phyloP scores from a whole-genome alignment of 1,140 invertebrate genomes.

The Chionoecetes opilio region DNA sequence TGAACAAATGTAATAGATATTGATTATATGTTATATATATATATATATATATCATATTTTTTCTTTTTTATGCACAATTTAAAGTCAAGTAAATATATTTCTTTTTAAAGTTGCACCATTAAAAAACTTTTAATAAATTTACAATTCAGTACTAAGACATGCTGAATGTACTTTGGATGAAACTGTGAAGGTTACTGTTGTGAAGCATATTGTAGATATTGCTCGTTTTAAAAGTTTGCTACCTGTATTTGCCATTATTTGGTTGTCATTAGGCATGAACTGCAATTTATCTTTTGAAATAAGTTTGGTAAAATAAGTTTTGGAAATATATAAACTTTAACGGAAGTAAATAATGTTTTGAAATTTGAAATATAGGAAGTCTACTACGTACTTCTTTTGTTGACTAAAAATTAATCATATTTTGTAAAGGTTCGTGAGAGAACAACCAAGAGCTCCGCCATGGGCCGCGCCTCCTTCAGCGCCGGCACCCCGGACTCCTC shows the following conservation, averaged over 20 bases:
- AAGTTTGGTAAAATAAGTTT: neutral
- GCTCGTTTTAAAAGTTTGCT: slow-evolving; percentile 1
- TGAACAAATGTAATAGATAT: too few species aligned
- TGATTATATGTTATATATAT: too few species aligned
- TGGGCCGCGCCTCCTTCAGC: slow-evolving; percentile 85
- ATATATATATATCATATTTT: too few species aligned
- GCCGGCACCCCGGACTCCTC: slow-evolving; percentile 79
- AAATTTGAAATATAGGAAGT: neutral
- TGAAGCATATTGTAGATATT: slow-evolving; percentile 16
- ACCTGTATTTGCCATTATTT: slow-evolving; percentile 2
- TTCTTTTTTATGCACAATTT: too few species aligned
- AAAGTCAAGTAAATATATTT: too few species aligned
- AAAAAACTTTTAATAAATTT: neutral
- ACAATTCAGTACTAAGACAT: neutral
- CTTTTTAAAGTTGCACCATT: too few species aligned
- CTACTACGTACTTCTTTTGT: neutral
- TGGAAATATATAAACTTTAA: neutral
- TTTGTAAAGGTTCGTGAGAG: slow-evolving; percentile 92
- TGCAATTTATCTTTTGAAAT: neutral
- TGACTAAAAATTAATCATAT: neutral
- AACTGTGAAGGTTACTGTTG: slow-evolving; percentile 7
- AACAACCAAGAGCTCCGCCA: slow-evolving; percentile 92
- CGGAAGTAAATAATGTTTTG: neutral
- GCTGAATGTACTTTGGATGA: neutral
- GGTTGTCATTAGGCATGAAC: slow-evolving; percentile 6